Conservation (phyloP, 1,140 invertebrate species). For the Bombyx mori region ASM3026992v2 NC_085119.1:11242501-11243000, state of each 20-base stretch:
- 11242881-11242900: conserved; percentile 24
- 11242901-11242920: conserved; percentile 23
- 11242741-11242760: no score
- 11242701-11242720: conserved; percentile 44
- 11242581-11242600: conserved; percentile 67
- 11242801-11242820: conserved; percentile 14
- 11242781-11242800: neutral
- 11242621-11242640: conserved; percentile 73
- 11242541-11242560: conserved; percentile 59
- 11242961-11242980: conserved; percentile 12
- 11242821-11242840: conserved; percentile 20
- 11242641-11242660: conserved; percentile 60
- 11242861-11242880: conserved; percentile 27
- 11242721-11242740: conserved; percentile 9
- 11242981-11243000: conserved; percentile 21
- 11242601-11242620: conserved; percentile 57
- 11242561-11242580: conserved; percentile 54
- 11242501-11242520: conserved; percentile 39
- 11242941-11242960: conserved; percentile 22
- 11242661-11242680: conserved; percentile 49
- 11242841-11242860: conserved; percentile 18
- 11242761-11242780: no score
- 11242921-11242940: conserved; percentile 26
- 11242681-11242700: conserved; percentile 63
- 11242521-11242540: conserved; percentile 49